These are phyloP conservation scores for Manis crassicaudata DNA, from an alignment of 2,797 vertebrate genomes.

Conservation along the genomic window DNA sequence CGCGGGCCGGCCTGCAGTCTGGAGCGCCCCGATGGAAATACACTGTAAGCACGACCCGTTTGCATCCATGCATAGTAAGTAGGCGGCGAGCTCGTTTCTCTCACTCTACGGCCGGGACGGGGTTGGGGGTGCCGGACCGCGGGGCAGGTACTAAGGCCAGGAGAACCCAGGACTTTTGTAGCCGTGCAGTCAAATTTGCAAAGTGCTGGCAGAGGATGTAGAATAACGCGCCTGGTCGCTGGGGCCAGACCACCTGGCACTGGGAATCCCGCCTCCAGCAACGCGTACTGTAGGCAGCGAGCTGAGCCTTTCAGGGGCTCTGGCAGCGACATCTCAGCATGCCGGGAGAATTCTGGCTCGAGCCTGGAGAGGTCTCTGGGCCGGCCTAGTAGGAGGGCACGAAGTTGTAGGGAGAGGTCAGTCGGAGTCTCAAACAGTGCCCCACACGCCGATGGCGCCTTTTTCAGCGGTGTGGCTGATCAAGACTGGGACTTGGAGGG, in stretches of 20 bases:
- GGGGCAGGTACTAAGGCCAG: conserved; percentile 48
- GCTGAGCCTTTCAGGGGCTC: not conserved
- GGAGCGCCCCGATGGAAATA: conserved; percentile 94
- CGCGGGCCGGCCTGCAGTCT: conserved; percentile 76
- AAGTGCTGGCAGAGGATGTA: conserved; percentile 44
- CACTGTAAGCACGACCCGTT: conserved; percentile 99
- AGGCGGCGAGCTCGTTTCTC: conserved; percentile 84
- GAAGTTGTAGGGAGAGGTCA: conserved; percentile 73
- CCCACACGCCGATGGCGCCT: not conserved
- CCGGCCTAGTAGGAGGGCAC: not conserved
- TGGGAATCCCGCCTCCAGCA: conserved; percentile 76
- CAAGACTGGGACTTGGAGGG: conserved; percentile 14
- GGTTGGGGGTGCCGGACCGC: conserved; percentile 66
- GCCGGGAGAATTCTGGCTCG: not conserved
- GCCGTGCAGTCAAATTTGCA: conserved; percentile 62
- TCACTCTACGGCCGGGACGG: conserved; percentile 75
- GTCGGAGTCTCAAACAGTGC: not conserved
- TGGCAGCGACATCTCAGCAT: not conserved
- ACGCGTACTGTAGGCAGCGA: not conserved
- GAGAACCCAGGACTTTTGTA: conserved; percentile 33
- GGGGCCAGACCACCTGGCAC: conserved; percentile 1
- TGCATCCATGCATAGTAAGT: conserved; percentile 99
- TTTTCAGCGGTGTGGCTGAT: conserved; percentile 30
- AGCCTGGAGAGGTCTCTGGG: not conserved
- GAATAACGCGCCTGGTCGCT: not conserved